Base-by-base conservation (phyloP, 2,888 invertebrate genomes). In the Drosophila niveifrons region DNA sequence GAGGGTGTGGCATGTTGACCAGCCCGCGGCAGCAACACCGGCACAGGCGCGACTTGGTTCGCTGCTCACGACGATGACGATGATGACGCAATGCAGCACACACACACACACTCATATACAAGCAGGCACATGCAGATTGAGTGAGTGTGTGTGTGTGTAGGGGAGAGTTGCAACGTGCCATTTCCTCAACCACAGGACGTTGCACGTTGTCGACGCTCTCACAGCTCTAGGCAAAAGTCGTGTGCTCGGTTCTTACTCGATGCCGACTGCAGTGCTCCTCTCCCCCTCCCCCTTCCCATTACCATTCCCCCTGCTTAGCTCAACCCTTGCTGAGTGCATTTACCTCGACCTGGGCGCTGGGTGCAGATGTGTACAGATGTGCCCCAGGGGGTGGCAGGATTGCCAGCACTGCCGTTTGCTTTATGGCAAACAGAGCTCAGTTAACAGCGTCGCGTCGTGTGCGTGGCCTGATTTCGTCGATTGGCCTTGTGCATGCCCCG, bases 401-500 rank as follows among this genome's bases (percentile, higher is more conserved):
- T 36, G 36, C 36, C 36, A n/a, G 39, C 2, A 9, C 18, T 41
- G 47, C 64, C 73, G 56, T 36, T 48, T 48, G 65, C 57, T 66
- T 66, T 64, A 39, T 31, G 56, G 47, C 36, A 17, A 55, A 56
- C 47, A 47, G 47, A 48, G 23, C 6, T 23, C 23, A 23, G 56
- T 39, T 55, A 39, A 39, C 62, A 47, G 31, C 62, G 43, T 57
- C 66, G 69, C 66, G 55, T 55, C 72, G 86, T 82, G 80, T 85
- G 86, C 88, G 88, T 86, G 86, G 88, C 85, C 85, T 88, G 81
- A 80, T 86, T 86, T 86, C 67, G 79, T 74, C 74, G 81, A 80
- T 88, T 87, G 84, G 84, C 87, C 84, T 86, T 88, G 86, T 84
- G 82, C 67, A 66, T 74, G 36, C 36, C 36, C 36, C 36, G 23